Evolutionary conservation across 2,888 invertebrate species (phyloP), one percentile per base, ranked within the genome.

Genomic region (Eupithecia dodoneata): DNA sequence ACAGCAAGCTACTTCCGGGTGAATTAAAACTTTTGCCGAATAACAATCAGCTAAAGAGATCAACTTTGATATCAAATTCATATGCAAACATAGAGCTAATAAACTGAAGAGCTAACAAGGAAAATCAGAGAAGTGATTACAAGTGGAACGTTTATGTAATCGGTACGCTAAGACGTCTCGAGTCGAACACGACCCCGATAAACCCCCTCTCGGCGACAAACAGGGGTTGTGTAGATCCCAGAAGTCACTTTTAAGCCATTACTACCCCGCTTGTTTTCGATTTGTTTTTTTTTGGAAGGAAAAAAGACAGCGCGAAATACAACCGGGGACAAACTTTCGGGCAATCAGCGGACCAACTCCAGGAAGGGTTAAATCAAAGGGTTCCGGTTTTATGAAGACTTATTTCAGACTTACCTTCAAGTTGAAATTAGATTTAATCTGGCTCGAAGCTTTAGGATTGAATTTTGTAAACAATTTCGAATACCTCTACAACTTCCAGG

Each of bases 391-490:
- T 94, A 94, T 94, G 94, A 94, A 94, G 94, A 94, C 94, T 95
- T 94, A 94, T 95, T 94, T 94, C 91, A 93, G 94, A 94, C 94
- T 95, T 95, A 94, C 94, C 94, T 94, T 92, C 89, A 92, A 94
- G 93, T 95, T 94, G 93, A 94, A 94, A 95, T 95, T 95, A 94
- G 94, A 95, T 95, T 95, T 94, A 94, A 94, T 94, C 95, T 92
- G 94, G 91, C 93, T 92, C 93, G 93, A 90, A 94, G 94, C 93
- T 94, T 93, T 92, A 93, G 94, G 94, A 94, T 94, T 95, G 94
- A 94, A 94, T 94, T 95, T 94, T 94, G 94, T 94, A 94, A 94
- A 95, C 94, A 95, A 95, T 94, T 95, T 95, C 91, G 89, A 91
- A 93, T 95, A 94, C 94, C 94, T 94, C 92, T 92, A 90, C 93